Evolutionary conservation across 2,888 invertebrate species (phyloP).

Genomic region (Xanthia togata): DNA sequence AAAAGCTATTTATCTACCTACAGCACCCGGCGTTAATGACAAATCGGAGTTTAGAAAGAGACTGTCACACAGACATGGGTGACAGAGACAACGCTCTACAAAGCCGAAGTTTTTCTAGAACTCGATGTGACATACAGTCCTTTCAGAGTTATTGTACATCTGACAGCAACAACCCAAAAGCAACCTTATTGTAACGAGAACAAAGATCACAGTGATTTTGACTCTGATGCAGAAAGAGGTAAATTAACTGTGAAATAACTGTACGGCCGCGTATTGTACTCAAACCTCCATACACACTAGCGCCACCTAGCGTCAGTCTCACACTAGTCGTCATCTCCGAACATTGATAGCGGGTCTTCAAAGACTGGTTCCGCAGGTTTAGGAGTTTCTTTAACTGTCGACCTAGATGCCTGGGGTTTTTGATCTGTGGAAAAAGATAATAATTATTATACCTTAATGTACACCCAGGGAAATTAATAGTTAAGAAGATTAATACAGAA

Average conservation of each 20-base stretch:
- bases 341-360: constrained; percentile 80
- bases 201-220: too few species aligned
- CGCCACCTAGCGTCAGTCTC: constrained; percentile 30
- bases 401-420: constrained; percentile 46
- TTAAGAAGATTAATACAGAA: too few species aligned
- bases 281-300: constrained; percentile 29
- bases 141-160: too few species aligned
- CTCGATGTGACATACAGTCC: too few species aligned
- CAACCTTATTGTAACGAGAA: too few species aligned
- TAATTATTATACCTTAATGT: neutral
- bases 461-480: too few species aligned
- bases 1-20: neutral
- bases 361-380: constrained; percentile 75
- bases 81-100: neutral
- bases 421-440: constrained; percentile 56
- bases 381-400: constrained; percentile 64
- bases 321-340: constrained; percentile 74
- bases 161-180: too few species aligned
- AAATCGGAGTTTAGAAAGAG: neutral
- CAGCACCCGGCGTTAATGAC: neutral
- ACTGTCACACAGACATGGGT: neutral
- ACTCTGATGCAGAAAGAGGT: too few species aligned
- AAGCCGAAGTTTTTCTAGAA: neutral
- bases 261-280: neutral
- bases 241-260: too few species aligned